Percentiles rank a stretch among this genome's conserved stretches.
Conservation (phyloP, 2,888 invertebrate species). For the Chrysotoxum bicinctum region DNA sequence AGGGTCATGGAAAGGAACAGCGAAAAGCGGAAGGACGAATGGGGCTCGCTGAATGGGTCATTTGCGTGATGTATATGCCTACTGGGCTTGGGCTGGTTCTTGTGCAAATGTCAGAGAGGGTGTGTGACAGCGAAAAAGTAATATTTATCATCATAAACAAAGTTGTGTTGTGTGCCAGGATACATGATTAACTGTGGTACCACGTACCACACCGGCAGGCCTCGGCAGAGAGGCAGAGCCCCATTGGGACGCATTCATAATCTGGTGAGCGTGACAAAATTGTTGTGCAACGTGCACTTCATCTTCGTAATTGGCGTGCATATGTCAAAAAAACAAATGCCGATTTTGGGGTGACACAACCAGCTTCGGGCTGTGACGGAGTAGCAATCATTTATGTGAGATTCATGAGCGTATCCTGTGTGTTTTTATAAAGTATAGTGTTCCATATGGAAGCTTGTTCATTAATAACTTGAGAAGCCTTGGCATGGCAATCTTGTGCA, state of each 20-base stretch:
- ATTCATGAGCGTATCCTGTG: slow-evolving; percentile 49
- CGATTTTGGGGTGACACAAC: slow-evolving; percentile 28
- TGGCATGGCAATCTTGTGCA: slow-evolving; percentile 15
- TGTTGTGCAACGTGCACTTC: slow-evolving; percentile 58
- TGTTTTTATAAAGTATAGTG: slow-evolving; percentile 14
- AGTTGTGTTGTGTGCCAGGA: slow-evolving; percentile 53
- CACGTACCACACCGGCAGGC: slow-evolving; percentile 8
- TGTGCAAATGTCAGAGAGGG: slow-evolving; percentile 17
- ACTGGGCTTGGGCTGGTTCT: slow-evolving; percentile 7
- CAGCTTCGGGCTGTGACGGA: not conserved
- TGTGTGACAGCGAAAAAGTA: slow-evolving; percentile 52
- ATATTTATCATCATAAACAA: slow-evolving; percentile 65
- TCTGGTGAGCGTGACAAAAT: slow-evolving; percentile 61
- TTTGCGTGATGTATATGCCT: slow-evolving; percentile 65
- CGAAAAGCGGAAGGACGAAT: slow-evolving; percentile 15
- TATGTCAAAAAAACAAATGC: slow-evolving; percentile 51
- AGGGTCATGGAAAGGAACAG: not conserved
- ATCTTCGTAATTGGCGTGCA: slow-evolving; percentile 67
- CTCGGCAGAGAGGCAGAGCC: not conserved
- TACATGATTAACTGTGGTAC: slow-evolving; percentile 55
- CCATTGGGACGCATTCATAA: slow-evolving; percentile 54
- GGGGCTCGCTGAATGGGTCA: slow-evolving; percentile 18
- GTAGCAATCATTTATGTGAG: slow-evolving; percentile 51
- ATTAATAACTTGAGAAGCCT: slow-evolving; percentile 46
- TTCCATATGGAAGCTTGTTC: slow-evolving; percentile 27